phyloP scores from a whole-genome alignment of 1,140 invertebrate genomes.

The fruit fly (Drosophila melanogaster) region Release_6_plus_ISO1_MT NC_004354.4:12592501-12593000 shows the following conservation, averaged over 20 bases:
- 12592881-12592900: constrained; percentile 85
- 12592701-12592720: constrained; percentile 24
- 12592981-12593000: background rate
- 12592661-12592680: constrained; percentile 66
- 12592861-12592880: constrained; percentile 72
- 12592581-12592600: constrained; percentile 27
- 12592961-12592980: background rate
- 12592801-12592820: background rate
- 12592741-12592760: background rate
- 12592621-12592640: constrained; percentile 41
- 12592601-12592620: constrained; percentile 36
- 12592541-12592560: constrained; percentile 63
- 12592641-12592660: constrained; percentile 17
- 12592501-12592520: constrained; percentile 21
- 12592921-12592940: constrained; percentile 91
- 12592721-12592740: constrained; percentile 9
- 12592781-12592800: background rate
- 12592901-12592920: constrained; percentile 90
- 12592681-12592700: constrained; percentile 18
- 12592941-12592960: constrained; percentile 87
- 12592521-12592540: constrained; percentile 57
- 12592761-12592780: too few relatives aligned
- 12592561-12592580: constrained; percentile 49
- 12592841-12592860: constrained; percentile 52
- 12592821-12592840: constrained; percentile 5